Conservation (phyloP, 2,797 vertebrate species). For the Rhinichthys osculus region DNA sequence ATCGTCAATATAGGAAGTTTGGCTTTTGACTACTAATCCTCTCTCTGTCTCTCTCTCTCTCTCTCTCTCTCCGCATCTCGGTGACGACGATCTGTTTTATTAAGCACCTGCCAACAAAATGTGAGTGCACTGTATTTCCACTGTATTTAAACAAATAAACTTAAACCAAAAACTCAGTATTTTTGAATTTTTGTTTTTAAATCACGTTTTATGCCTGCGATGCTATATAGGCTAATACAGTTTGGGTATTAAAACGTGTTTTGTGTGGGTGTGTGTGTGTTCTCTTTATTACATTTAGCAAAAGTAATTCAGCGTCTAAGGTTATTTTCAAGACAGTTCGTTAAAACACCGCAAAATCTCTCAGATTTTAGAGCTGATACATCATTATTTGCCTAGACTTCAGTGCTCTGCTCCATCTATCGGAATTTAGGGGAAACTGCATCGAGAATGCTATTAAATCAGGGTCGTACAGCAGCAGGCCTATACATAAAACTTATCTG, state of each 20-base stretch:
- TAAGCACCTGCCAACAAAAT: constrained; percentile 69
- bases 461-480: neutral
- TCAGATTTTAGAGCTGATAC: constrained; percentile 16
- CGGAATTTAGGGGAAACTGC: constrained; percentile 6
- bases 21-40: constrained; percentile 38
- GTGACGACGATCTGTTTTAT: constrained; percentile 60
- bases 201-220: neutral
- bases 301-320: neutral
- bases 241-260: neutral
- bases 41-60: constrained; percentile 29
- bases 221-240: no score
- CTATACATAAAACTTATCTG: neutral
- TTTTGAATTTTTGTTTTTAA: neutral
- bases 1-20: constrained; percentile 34
- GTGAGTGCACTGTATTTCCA: constrained; percentile 69
- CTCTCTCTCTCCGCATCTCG: constrained; percentile 1
- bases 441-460: neutral
- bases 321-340: neutral
- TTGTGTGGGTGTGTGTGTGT: no score
- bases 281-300: neutral
- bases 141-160: neutral
- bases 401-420: constrained; percentile 23
- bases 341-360: constrained; percentile 11
- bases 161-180: neutral
- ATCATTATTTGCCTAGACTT: neutral